phyloP scores from a whole-genome alignment of 2,113 vertebrate genomes.

The Glaucidium brasilianum region DNA sequence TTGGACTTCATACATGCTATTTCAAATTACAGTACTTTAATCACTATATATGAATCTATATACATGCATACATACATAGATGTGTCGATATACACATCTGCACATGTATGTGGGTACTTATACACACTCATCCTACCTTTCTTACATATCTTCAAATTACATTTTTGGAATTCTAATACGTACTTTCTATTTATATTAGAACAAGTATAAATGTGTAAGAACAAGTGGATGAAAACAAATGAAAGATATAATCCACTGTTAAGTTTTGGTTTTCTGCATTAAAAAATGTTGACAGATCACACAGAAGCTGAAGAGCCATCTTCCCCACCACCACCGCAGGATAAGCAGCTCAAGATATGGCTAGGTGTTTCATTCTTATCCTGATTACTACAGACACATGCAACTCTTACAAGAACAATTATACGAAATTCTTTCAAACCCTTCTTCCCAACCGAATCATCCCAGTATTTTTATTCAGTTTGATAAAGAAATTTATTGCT shows the following conservation, averaged over 20 bases:
- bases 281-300: not conserved
- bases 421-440: not conserved
- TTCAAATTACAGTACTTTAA: not conserved
- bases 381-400: not conserved
- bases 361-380: not conserved
- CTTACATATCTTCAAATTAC: not conserved
- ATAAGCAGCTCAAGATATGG: not conserved
- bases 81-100: not conserved
- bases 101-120: not conserved
- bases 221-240: not conserved
- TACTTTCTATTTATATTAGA: not conserved
- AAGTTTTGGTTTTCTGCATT: not conserved
- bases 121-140: not conserved
- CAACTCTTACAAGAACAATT: not conserved
- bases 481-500: slow-evolving; percentile 6
- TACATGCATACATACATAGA: not conserved
- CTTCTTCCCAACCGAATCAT: not conserved
- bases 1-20: not conserved
- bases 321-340: not conserved
- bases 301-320: not conserved
- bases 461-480: not conserved
- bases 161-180: not conserved
- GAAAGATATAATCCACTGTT: not conserved
- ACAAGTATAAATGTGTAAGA: not conserved
- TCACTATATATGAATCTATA: not conserved